A percentile compares a stretch with the other conserved stretches of the same genome.
Conservation (phyloP, 2,797 vertebrate species). For the Gymnoscopelus braueri region DNA sequence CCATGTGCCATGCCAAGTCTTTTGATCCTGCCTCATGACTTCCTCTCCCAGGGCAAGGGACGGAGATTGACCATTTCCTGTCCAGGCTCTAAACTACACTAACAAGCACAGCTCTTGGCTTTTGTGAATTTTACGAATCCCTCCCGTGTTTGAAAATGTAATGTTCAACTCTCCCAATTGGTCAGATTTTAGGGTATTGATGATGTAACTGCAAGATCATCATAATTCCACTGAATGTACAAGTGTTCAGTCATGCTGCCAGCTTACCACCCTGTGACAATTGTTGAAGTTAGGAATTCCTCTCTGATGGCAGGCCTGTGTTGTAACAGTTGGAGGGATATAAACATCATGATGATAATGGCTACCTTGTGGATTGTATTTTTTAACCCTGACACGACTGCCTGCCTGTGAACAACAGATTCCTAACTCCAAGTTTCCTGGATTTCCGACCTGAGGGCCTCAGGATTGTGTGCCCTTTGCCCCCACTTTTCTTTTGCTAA, state of each 20-base stretch:
- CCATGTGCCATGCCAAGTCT: constrained; percentile 35
- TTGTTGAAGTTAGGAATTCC: constrained; percentile 35
- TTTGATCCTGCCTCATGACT: constrained; percentile 74
- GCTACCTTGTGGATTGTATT: constrained; percentile 8
- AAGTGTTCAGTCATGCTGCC: constrained; percentile 16
- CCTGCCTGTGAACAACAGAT: background rate
- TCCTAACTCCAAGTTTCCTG: constrained; percentile 14
- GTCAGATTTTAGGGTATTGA: background rate
- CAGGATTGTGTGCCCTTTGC: constrained; percentile 7
- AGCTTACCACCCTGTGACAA: constrained; percentile 27
- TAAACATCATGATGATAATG: constrained; percentile 6
- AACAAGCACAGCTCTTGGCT: constrained; percentile 7
- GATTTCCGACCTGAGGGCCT: constrained; percentile 7
- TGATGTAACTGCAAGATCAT: constrained; percentile 1
- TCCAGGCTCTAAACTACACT: constrained; percentile 1
- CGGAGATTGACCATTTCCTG: constrained; percentile 62
- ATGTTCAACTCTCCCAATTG: background rate
- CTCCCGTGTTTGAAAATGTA: background rate
- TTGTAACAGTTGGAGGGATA: constrained; percentile 29
- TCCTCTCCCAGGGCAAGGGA: constrained; percentile 64
- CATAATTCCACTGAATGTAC: background rate
- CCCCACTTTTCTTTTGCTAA: constrained; percentile 15
- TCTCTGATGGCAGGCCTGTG: background rate
- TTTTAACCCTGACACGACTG: constrained; percentile 6
- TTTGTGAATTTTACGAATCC: constrained; percentile 17